Evolutionary conservation across 2,113 vertebrate genomes (phyloP).

Genomic region (Oceanites oceanicus): DNA sequence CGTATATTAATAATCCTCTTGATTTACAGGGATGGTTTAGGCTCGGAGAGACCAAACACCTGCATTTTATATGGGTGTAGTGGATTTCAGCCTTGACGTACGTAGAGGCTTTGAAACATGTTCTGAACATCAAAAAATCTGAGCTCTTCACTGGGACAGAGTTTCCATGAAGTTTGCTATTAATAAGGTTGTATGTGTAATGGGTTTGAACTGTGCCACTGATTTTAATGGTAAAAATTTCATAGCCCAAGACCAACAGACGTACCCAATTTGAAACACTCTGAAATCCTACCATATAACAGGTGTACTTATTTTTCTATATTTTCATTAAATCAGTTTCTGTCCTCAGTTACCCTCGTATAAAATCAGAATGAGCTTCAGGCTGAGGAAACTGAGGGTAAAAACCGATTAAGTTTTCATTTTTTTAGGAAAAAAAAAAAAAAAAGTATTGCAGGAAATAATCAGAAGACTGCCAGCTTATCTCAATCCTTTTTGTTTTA

Average conservation of each 20-base stretch:
- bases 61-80: background rate
- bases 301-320: background rate
- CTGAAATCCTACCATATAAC: background rate
- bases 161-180: background rate
- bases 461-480: background rate
- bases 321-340: background rate
- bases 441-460: background rate
- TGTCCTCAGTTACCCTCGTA: background rate
- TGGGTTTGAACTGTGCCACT: background rate
- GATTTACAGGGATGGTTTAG: background rate
- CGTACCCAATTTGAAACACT: background rate
- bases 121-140: background rate
- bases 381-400: background rate
- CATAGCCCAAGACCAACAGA: background rate
- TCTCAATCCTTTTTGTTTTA: background rate
- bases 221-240: background rate
- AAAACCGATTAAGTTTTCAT: background rate
- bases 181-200: background rate
- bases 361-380: background rate
- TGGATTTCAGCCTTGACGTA: background rate
- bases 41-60: background rate
- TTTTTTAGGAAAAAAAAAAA: background rate
- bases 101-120: background rate
- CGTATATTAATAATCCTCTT: background rate
- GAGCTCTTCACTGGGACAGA: background rate